Evolutionary conservation across 2,888 invertebrate species (phyloP), one percentile per base, ranked within the genome.

Genomic region (Archips crataeganus): DNA sequence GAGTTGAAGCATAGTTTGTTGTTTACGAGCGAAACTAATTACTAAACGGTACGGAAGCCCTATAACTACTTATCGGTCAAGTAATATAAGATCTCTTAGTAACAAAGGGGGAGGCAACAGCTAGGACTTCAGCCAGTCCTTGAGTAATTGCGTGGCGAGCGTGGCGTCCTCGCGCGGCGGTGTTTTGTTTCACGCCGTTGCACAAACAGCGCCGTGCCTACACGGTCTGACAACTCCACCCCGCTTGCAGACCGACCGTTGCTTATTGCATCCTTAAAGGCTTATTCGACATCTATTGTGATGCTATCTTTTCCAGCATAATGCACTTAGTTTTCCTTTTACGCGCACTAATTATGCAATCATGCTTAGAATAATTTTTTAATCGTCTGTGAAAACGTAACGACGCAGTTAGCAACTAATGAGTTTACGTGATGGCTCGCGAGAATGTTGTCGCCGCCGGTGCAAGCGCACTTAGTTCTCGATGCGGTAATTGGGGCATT

Each of bases 181-280:
- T 34, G 60, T 71, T 51, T 42, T 36, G 61, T 72, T 71, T 36
- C 70, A 65, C 32, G 36, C 47, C 34, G 70, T 64, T 65, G 45
- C 32, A 67, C 57, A 32, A 11, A 57, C 42, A n/a, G 45, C 62
- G 60, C 45, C 62, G 23, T 23, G 45, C 11, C 23, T 49, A 5
- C 39, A 42, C 39, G 32, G 51, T 70, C 57, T 54, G 70, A 45
- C 36, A 45, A 5, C 39, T 39, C 39, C 39, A 5, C 62, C 42
- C 61, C 42, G 57, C 45, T n/a, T 57, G 45, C 62, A 45, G 42
- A 36, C 39, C 54, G 54, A 23, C 5, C 11, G 32, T 23, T 62
- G 45, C 45, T 13, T 62, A 45, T 62, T 62, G 62, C 62, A 23
- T 23, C 45, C 45, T 23, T 32, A 45, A 4, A 62, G 10, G 15